Conservation (phyloP, 2,888 invertebrate genomes). For the Drosophila anomelani region DNA sequence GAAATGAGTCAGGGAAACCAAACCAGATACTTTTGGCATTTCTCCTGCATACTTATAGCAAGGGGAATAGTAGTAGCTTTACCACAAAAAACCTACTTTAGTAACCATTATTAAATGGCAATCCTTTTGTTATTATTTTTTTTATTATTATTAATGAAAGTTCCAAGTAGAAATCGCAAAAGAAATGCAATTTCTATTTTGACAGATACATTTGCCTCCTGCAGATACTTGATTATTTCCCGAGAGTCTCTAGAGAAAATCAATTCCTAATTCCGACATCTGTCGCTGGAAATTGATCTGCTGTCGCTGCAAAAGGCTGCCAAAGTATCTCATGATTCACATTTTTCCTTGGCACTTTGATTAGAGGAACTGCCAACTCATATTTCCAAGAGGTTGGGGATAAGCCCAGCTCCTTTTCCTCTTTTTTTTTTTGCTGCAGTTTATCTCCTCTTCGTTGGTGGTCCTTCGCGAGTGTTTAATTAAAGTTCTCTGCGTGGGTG, state of each 20-base stretch:
- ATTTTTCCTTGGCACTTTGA: constrained; percentile 16
- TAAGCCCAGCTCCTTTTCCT: constrained; percentile 19
- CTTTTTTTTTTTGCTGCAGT: background rate
- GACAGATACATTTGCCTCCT: constrained; percentile 44
- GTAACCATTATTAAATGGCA: background rate
- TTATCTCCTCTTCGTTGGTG: constrained; percentile 60
- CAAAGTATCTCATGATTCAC: constrained; percentile 52
- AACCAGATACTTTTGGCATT: constrained; percentile 40
- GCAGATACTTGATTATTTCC: constrained; percentile 32
- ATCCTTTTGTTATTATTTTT: background rate
- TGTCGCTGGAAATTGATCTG: constrained; percentile 70
- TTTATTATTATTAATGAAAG: background rate
- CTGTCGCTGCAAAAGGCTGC: constrained; percentile 44
- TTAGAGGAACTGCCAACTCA: constrained; percentile 34
- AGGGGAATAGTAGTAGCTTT: constrained; percentile 9
- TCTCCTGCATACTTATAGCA: background rate
- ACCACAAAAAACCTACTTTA: constrained; percentile 2
- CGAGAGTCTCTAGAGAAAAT: constrained; percentile 28
- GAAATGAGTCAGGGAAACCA: background rate
- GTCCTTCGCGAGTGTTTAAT: constrained; percentile 60
- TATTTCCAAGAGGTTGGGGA: constrained; percentile 30
- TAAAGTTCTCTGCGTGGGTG: constrained; percentile 62
- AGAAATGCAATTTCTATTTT: constrained; percentile 31
- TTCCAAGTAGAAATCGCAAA: background rate
- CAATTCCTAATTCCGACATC: constrained; percentile 39